phyloP scores from a whole-genome alignment of 2,797 vertebrate genomes.

The Pampus argenteus region DNA sequence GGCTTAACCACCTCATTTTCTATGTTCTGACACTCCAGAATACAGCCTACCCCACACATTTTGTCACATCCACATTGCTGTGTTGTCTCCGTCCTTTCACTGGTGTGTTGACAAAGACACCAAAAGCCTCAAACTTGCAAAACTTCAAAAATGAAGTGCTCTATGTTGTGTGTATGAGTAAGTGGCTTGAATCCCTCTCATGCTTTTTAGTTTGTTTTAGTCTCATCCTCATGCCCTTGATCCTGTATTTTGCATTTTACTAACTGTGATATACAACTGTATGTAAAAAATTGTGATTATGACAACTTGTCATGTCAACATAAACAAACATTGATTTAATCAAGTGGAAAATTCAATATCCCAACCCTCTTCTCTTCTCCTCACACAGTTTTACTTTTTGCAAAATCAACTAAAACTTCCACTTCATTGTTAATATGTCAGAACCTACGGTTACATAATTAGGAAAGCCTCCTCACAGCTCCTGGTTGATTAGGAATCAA shows the following conservation, averaged over 20 bases:
- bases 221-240: constrained; percentile 13
- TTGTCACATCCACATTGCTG: constrained; percentile 58
- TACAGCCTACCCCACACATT: constrained; percentile 58
- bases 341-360: neutral
- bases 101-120: constrained; percentile 63
- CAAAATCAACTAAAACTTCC: constrained; percentile 59
- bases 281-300: neutral
- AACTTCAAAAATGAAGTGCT: constrained; percentile 52
- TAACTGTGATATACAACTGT: neutral
- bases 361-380: neutral
- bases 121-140: constrained; percentile 73
- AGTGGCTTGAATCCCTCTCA: constrained; percentile 45
- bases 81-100: constrained; percentile 58
- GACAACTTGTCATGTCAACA: neutral
- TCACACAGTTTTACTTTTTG: constrained; percentile 38
- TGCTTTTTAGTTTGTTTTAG: constrained; percentile 43
- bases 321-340: neutral
- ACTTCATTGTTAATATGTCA: constrained; percentile 77
- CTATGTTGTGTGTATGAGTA: constrained; percentile 72
- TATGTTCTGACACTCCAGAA: constrained; percentile 60
- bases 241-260: neutral
- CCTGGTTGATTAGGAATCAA: constrained; percentile 83
- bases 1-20: constrained; percentile 70
- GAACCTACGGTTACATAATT: constrained; percentile 84
- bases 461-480: constrained; percentile 73